Conservation (phyloP, 2,888 invertebrate species). For the Girardia tigrina region DNA sequence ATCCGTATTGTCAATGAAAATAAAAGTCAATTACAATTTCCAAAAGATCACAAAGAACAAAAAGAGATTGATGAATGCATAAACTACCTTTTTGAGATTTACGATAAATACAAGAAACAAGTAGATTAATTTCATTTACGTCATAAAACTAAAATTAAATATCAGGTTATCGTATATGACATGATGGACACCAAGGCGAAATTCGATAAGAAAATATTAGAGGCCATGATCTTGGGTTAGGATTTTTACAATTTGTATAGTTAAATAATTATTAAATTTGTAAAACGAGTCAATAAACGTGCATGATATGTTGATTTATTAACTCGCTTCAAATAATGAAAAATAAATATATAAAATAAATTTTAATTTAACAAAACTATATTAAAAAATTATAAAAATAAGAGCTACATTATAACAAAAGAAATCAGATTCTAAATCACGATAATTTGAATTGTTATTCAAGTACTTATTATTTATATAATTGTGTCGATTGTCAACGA, state of each 20-base stretch:
- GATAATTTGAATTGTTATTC: too few species aligned
- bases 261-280: neutral
- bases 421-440: too few species aligned
- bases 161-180: neutral
- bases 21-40: neutral
- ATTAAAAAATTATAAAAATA: too few species aligned
- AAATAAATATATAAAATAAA: too few species aligned
- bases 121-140: neutral
- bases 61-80: neutral
- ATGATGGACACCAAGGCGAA: neutral
- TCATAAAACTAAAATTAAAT: neutral
- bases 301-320: neutral
- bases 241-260: neutral
- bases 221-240: neutral
- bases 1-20: neutral
- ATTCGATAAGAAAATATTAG: constrained; percentile 18
- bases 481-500: too few species aligned
- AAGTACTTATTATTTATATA: too few species aligned
- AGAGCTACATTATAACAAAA: too few species aligned
- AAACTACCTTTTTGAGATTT: neutral
- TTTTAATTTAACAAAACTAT: too few species aligned
- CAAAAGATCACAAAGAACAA: neutral
- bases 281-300: neutral
- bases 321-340: neutral
- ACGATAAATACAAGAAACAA: neutral